Conservation (phyloP, 1,140 invertebrate species). For the Pseudomyrmex sp. region DNA sequence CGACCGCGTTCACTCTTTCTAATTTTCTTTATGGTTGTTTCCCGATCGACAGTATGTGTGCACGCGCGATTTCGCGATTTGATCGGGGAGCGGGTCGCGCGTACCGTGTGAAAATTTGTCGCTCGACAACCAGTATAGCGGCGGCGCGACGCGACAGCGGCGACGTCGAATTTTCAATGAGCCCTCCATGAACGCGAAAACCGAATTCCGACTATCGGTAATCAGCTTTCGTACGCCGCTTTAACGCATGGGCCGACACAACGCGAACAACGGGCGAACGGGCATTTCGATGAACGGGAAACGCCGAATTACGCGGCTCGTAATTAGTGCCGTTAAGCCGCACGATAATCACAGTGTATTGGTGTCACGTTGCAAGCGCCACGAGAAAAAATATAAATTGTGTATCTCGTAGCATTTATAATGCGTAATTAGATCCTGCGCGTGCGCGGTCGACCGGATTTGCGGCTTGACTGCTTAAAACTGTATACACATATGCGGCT, state of each 20-base stretch:
- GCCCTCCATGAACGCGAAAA: constrained; percentile 4
- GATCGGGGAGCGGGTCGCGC: not conserved
- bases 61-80: constrained; percentile 33
- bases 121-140: not conserved
- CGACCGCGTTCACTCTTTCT: constrained; percentile 48
- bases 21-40: constrained; percentile 55
- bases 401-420: constrained; percentile 25
- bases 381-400: constrained; percentile 51
- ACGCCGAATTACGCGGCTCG: constrained; percentile 61
- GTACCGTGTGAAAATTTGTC: constrained; percentile 21
- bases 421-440: constrained; percentile 38
- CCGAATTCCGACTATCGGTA: constrained; percentile 56
- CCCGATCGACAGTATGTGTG: constrained; percentile 15
- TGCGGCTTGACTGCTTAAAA: constrained; percentile 32
- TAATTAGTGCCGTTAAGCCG: constrained; percentile 66
- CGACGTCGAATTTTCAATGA: constrained; percentile 41
- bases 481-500: not conserved
- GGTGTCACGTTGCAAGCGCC: constrained; percentile 35
- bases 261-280: constrained; percentile 9
- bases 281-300: constrained; percentile 52
- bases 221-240: constrained; percentile 55
- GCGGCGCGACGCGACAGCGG: not conserved
- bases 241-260: constrained; percentile 50
- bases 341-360: constrained; percentile 61
- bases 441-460: not conserved